Evolutionary conservation across 2,888 invertebrate genomes (phyloP).

Genomic region (Anthrax anthrax): DNA sequence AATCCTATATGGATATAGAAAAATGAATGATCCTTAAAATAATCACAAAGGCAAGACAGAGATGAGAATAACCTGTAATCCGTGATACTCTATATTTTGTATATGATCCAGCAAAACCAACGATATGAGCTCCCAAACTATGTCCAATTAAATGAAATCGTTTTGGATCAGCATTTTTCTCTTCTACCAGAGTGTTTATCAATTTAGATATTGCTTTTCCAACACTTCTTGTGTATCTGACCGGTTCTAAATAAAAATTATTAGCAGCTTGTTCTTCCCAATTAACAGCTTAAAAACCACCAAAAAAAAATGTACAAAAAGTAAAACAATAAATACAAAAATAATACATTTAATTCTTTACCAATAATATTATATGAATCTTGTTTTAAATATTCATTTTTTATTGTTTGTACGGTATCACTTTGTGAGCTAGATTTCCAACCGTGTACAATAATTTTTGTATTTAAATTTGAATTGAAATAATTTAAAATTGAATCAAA

Average conservation of each 20-base stretch:
- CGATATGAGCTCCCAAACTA: constrained; percentile 46
- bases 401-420: constrained; percentile 29
- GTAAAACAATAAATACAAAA: not conserved
- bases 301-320: too few species aligned
- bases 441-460: constrained; percentile 32
- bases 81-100: constrained; percentile 36
- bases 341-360: constrained; percentile 5
- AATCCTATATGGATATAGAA: too few species aligned
- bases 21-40: too few species aligned
- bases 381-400: constrained; percentile 26
- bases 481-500: constrained; percentile 20
- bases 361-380: constrained; percentile 28
- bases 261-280: constrained; percentile 31
- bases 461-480: constrained; percentile 27
- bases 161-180: constrained; percentile 9
- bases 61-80: constrained; percentile 41
- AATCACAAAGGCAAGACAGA: too few species aligned
- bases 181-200: constrained; percentile 9
- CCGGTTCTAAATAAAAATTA: constrained; percentile 29
- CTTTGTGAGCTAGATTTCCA: constrained; percentile 33
- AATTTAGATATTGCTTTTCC: constrained; percentile 27
- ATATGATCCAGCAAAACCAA: constrained; percentile 43
- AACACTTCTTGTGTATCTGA: constrained; percentile 28
- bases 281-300: constrained; percentile 22
- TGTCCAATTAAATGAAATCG: constrained; percentile 35